Percentiles rank a stretch among this genome's conserved stretches.
Evolutionary conservation across 1,140 invertebrate genomes (phyloP).

Genomic region (Eurosta solidaginis): DNA sequence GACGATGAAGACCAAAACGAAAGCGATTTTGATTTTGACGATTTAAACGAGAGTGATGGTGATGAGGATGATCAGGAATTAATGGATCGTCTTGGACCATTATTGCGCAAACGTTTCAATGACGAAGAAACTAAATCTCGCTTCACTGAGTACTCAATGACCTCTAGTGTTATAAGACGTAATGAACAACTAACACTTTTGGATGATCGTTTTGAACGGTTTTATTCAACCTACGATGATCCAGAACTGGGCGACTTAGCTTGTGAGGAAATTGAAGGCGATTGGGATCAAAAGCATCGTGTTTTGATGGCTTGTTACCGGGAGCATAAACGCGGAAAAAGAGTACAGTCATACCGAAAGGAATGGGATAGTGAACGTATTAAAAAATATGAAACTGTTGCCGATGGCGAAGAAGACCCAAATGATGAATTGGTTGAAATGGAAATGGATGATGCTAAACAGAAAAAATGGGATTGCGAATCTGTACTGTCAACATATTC

Average conservation of each 20-base stretch:
- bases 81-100: slow-evolving; percentile 63
- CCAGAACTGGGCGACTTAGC: slow-evolving; percentile 87
- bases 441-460: slow-evolving; percentile 65
- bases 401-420: slow-evolving; percentile 64
- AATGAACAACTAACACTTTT: slow-evolving; percentile 82
- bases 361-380: slow-evolving; percentile 70
- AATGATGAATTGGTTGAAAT: slow-evolving; percentile 66
- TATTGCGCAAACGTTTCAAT: slow-evolving; percentile 65
- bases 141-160: slow-evolving; percentile 94
- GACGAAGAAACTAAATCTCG: slow-evolving; percentile 83
- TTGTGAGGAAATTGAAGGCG: slow-evolving; percentile 87
- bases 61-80: slow-evolving; percentile 63
- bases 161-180: slow-evolving; percentile 85
- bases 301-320: slow-evolving; percentile 69
- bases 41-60: slow-evolving; percentile 57
- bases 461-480: slow-evolving; percentile 89
- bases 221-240: slow-evolving; percentile 86
- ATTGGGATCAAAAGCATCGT: slow-evolving; percentile 70
- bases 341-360: slow-evolving; percentile 66
- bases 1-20: slow-evolving; percentile 45
- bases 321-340: slow-evolving; percentile 67
- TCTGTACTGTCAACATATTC: slow-evolving; percentile 89
- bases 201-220: slow-evolving; percentile 91
- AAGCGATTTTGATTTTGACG: slow-evolving; percentile 56
- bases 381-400: slow-evolving; percentile 63